A percentile compares a stretch with the other conserved stretches of the same genome.
Evolutionary conservation across 2,797 vertebrate genomes (phyloP).

Genomic region (Anabacerthia variegaticeps): DNA sequence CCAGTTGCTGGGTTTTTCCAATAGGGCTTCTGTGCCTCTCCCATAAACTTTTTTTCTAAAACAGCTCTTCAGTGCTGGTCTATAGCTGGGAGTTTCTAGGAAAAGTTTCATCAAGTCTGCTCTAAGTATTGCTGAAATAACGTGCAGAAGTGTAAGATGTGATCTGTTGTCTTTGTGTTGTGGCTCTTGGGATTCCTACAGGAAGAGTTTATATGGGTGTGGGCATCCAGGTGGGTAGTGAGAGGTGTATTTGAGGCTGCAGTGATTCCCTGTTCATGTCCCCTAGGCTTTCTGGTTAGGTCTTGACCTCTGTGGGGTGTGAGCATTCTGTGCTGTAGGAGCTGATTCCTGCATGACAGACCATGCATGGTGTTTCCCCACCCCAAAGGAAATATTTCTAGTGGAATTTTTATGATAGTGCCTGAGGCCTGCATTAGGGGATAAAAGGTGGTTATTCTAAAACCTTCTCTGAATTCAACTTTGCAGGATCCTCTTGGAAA

Average conservation of each 20-base stretch:
- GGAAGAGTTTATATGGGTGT: neutral
- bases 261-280: neutral
- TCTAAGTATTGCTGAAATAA: neutral
- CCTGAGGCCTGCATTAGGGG: constrained; percentile 3
- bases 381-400: constrained; percentile 32
- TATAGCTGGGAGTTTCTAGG: neutral
- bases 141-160: neutral
- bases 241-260: neutral
- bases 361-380: constrained; percentile 36
- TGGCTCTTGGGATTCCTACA: neutral
- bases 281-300: neutral
- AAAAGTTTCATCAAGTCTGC: neutral
- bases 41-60: neutral
- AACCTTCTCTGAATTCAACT: neutral
- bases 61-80: neutral
- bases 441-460: constrained; percentile 15
- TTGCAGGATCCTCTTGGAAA: neutral
- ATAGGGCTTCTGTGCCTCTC: neutral
- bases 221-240: neutral
- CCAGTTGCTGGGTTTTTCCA: neutral
- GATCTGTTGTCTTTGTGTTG: neutral
- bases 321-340: neutral
- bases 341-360: neutral
- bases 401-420: constrained; percentile 48
- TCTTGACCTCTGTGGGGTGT: neutral